Base-by-base conservation (phyloP, 1,140 invertebrate species). In the Megathymus violae region DNA sequence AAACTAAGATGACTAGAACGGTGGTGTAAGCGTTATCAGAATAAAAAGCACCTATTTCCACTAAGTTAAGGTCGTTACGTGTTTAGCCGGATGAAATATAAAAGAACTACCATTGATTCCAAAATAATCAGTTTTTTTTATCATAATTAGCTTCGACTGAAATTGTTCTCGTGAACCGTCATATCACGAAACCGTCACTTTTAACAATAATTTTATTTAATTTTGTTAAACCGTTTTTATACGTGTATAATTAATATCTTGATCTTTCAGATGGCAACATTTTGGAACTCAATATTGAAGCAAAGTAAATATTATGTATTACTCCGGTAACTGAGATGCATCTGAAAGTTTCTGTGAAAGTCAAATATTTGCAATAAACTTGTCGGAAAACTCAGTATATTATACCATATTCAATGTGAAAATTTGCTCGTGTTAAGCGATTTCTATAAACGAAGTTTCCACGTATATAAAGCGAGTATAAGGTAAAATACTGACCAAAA, bases 321-420 rank as follows among this genome's bases (percentile, higher is more conserved):
- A 36, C 50, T 27, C 36, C 19, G 38, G 51, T 27, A 41, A 54
- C 38, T 41, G 38, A 43, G 51, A 54, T 54, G 51, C 38, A 43
- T 27, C 19, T 13, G 14, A 27, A 54, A 54, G 17, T 56, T 44
- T 15, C 13, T 22, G 3, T 27, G 19, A 13, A 56, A 56, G 31
- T 22, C 40, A 56, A 56, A 56, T 56, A 56, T 56, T 43, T 56
- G 52, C 52, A 11, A 44, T 56, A 31, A 56, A 44, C 52, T 56
- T 56, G 17, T 22, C 36, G 38, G 38, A 56, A 56, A 56, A 56
- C 52, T 56, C 52, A 27, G 43, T 16, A 56, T 31, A 56, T 56
- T 44, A 56, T 40, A 10, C 10, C 15, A 22, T 56, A 31, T 56
- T 56, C 40, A 43, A 31, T 44, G 22, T 56, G 52, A 13, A 44